phyloP scores from a whole-genome alignment of 2,797 vertebrate genomes.

The Linurgus olivaceus region DNA sequence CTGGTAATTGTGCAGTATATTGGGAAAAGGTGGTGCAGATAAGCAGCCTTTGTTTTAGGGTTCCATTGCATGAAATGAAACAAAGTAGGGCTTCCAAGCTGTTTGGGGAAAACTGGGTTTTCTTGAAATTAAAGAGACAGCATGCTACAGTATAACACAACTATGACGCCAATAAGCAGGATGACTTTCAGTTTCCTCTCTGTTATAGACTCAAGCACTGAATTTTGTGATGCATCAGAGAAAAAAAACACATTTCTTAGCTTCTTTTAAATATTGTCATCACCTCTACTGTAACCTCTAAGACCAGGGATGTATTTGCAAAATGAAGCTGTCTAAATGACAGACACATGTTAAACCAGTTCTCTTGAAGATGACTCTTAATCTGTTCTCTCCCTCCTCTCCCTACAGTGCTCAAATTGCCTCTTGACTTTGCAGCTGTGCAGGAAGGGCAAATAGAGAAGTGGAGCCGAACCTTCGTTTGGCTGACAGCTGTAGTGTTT shows the following conservation, averaged over 20 bases:
- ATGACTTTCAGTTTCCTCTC: neutral
- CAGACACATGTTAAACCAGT: neutral
- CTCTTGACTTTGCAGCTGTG: neutral
- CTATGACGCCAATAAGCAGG: neutral
- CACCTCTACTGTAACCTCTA: neutral
- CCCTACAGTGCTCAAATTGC: neutral
- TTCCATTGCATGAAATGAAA: neutral
- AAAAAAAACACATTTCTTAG: neutral
- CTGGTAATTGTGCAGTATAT: neutral
- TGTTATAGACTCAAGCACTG: neutral
- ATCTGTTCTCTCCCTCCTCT: neutral
- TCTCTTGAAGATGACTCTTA: neutral
- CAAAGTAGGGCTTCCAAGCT: neutral
- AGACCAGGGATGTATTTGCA: neutral
- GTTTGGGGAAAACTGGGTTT: neutral
- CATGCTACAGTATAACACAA: neutral
- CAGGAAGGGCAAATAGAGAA: neutral
- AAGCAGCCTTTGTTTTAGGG: neutral
- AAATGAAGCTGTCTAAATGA: neutral
- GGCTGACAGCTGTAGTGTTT: conserved; percentile 94
- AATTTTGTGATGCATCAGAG: neutral
- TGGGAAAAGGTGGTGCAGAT: neutral
- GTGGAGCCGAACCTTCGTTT: conserved; percentile 80
- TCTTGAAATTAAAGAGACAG: neutral
- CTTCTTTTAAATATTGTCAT: neutral